Evolutionary conservation across 2,113 vertebrate genomes (phyloP), one percentile per base, ranked within the genome.

Genomic region (Pollachius pollachius): DNA sequence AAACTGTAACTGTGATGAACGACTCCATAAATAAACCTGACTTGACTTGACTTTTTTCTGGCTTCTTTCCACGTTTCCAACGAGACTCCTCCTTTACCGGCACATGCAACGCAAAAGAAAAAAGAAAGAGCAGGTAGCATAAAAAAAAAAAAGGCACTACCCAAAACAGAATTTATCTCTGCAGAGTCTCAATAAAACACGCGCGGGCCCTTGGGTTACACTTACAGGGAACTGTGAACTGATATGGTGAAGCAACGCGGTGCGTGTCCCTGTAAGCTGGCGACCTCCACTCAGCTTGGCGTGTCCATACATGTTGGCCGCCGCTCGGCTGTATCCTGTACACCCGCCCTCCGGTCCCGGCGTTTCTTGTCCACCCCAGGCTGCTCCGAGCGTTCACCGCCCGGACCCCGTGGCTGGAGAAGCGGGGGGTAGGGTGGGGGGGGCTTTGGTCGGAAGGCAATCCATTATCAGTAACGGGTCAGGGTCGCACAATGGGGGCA

Each of bases 381-480:
- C 54, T 64, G 30, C 41, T 12, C 27, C 15, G 41, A 7, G 1
- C 11, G 41, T 9, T 7, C 41, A 48, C 41, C 7, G 41, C 41
- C 41, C 41, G 11, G 9, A 48, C 41, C 41, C 73, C 56, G 68
- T 58, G 62, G 71, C 64, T 68, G 75, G 18, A 74, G 30, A 76
- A 65, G 66, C 19, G 83, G 72, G 64, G 56, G 25, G 57, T 18
- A 15, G 60, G 65, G 37, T 82, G 87, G 86, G 70, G 72, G 73
- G 76, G 85, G 86, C 86, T 9, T 48, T 48, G 8, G 12, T 48
- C 2, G 6, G 83, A 74, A 84, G 81, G 88, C 67, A 79, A 88
- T 88, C 86, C 89, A 88, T 85, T 90, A 90, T 89, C 85, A 80
- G 86, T 76, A 88, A 88, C 85, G 74, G 82, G 90, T 82, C 87